A percentile compares a stretch with the other conserved stretches of the same genome.
phyloP scores from a whole-genome alignment of 2,113 vertebrate genomes.

The Pomatorhinus ruficollis region DNA sequence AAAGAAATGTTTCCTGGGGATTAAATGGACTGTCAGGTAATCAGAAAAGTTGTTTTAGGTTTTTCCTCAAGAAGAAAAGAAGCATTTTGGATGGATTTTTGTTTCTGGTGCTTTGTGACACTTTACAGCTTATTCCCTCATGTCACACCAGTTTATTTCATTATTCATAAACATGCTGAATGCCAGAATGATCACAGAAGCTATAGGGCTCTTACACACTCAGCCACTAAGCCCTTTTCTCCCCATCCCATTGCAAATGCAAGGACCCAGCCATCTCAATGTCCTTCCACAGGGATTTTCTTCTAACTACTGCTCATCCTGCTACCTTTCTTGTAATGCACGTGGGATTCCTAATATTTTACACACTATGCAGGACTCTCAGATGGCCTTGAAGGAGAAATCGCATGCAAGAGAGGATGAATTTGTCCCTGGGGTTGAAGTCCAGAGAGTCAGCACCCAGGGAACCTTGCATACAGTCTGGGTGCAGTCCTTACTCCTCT shows the following conservation, averaged over 20 bases:
- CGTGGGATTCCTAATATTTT: background rate
- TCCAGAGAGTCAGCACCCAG: background rate
- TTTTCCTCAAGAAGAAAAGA: conserved; percentile 79
- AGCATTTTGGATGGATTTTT: conserved; percentile 80
- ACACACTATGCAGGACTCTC: background rate
- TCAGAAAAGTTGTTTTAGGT: conserved; percentile 84
- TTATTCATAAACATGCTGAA: conserved; percentile 77
- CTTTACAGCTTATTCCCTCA: conserved; percentile 79
- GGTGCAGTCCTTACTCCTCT: background rate
- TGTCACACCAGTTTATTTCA: conserved; percentile 75
- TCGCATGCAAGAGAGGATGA: background rate
- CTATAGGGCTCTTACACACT: conserved; percentile 48
- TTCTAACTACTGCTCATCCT: background rate
- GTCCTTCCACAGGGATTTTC: background rate
- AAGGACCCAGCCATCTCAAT: background rate
- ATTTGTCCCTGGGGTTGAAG: background rate
- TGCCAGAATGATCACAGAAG: conserved; percentile 68
- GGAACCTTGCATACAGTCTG: background rate
- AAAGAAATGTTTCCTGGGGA: conserved; percentile 85
- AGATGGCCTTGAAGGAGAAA: background rate
- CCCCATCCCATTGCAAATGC: background rate
- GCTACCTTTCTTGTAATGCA: background rate
- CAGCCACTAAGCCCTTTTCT: conserved; percentile 64
- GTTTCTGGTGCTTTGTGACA: conserved; percentile 78
- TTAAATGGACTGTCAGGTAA: conserved; percentile 87